phyloP scores from a whole-genome alignment of 2,797 vertebrate genomes.

The Glyptemys insculpta region DNA sequence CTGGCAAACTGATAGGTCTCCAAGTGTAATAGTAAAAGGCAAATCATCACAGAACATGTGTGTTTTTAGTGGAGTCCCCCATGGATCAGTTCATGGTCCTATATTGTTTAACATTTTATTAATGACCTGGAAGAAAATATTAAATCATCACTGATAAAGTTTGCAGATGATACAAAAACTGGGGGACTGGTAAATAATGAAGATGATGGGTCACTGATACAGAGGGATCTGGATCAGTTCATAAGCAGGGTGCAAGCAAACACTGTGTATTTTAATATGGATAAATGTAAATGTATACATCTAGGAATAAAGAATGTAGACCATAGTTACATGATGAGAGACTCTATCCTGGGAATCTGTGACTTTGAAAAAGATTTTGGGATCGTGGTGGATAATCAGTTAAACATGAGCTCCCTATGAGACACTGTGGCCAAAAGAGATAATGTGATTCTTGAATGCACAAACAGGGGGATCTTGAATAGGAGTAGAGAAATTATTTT shows the following conservation, averaged over 20 bases:
- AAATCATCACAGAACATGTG: not conserved
- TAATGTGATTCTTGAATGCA: not conserved
- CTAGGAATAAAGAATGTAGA: not conserved
- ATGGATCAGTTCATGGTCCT: not conserved
- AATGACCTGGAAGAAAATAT: not conserved
- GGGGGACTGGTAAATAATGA: not conserved
- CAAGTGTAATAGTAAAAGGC: not conserved
- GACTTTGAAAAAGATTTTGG: not conserved
- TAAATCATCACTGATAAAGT: not conserved
- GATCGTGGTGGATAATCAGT: not conserved
- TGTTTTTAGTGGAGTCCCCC: not conserved
- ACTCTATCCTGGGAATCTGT: not conserved
- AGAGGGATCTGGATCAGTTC: not conserved
- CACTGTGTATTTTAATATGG: not conserved
- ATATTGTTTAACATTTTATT: not conserved
- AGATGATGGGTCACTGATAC: not conserved
- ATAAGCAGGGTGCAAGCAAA: not conserved
- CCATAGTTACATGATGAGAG: not conserved
- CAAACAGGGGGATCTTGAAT: not conserved
- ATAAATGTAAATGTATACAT: not conserved
- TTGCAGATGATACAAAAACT: not conserved
- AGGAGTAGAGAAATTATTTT: not conserved
- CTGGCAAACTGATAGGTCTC: not conserved
- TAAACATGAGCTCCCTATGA: not conserved
- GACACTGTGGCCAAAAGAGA: not conserved